Evolutionary conservation across 2,888 invertebrate genomes (phyloP).

Genomic region (Drosophila multiciliata): DNA sequence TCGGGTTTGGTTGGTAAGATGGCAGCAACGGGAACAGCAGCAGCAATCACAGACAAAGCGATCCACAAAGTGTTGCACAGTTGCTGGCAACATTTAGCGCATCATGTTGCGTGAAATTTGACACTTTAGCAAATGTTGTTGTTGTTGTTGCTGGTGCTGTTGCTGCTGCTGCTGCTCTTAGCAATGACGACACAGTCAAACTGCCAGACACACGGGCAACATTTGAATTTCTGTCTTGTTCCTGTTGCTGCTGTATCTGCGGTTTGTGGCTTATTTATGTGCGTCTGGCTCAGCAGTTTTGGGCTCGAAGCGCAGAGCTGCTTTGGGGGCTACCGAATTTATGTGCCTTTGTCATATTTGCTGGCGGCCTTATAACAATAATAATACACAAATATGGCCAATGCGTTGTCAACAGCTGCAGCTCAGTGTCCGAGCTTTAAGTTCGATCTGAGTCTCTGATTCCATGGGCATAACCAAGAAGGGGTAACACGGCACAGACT

Average conservation of each 20-base stretch:
- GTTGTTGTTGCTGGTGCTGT: conserved; percentile 22
- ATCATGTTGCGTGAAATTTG: conserved; percentile 81
- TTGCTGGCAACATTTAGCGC: conserved; percentile 79
- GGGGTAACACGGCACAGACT: neutral
- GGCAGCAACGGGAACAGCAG: conserved; percentile 20
- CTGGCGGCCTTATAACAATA: conserved; percentile 70
- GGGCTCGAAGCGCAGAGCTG: conserved; percentile 13
- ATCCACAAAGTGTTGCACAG: conserved; percentile 57
- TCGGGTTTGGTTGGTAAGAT: conserved; percentile 6
- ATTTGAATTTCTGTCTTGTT: conserved; percentile 46
- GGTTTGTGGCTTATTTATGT: conserved; percentile 55
- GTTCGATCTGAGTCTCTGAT: conserved; percentile 9
- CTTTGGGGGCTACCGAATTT: conserved; percentile 72
- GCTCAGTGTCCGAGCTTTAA: conserved; percentile 36
- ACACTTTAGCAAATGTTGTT: conserved; percentile 71
- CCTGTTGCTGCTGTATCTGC: conserved; percentile 35
- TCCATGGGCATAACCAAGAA: conserved; percentile 1
- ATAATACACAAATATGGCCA: conserved; percentile 79
- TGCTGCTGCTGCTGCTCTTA: conserved; percentile 34
- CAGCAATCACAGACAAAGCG: conserved; percentile 45
- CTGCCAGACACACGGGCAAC: conserved; percentile 73
- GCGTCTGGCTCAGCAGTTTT: conserved; percentile 35
- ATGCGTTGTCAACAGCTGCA: conserved; percentile 70
- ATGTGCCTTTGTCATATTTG: conserved; percentile 79
- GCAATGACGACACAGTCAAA: conserved; percentile 58